phyloP scores from a whole-genome alignment of 2,113 vertebrate genomes.

The Semnornis frantzii region DNA sequence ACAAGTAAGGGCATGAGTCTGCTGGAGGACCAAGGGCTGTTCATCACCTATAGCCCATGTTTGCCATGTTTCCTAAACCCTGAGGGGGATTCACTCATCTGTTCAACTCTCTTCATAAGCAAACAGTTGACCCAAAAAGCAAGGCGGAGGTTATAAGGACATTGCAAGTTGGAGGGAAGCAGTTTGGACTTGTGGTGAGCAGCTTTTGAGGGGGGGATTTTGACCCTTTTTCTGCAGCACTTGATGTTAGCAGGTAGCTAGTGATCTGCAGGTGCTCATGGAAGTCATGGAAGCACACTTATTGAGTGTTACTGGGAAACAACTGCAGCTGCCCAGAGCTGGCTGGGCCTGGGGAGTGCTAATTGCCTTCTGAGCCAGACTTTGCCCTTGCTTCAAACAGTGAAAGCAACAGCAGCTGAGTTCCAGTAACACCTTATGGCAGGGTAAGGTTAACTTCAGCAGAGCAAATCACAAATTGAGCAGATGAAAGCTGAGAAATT shows the following conservation, averaged over 20 bases:
- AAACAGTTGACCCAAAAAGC: neutral
- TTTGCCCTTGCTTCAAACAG: neutral
- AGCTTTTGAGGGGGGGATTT: neutral
- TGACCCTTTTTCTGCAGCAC: accelerated
- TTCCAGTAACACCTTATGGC: neutral
- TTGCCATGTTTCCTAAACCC: neutral
- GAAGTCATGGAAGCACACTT: neutral
- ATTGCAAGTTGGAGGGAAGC: neutral
- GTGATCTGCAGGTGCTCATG: neutral
- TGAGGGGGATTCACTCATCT: neutral
- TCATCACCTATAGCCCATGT: no score
- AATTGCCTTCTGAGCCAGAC: neutral
- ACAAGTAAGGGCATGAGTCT: neutral
- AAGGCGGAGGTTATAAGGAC: neutral
- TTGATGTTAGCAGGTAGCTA: accelerated
- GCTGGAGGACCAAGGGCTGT: no score
- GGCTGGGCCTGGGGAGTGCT: neutral
- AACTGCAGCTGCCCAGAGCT: neutral
- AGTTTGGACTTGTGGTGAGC: neutral
- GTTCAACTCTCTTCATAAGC: neutral
- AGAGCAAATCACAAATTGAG: neutral
- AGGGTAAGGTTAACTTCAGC: neutral
- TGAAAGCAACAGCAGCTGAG: neutral
- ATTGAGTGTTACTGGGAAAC: neutral
- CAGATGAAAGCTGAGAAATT: neutral